Percentiles rank a stretch among this genome's conserved stretches.
phyloP scores from a whole-genome alignment of 2,113 vertebrate species.

The Notarius lentiginosus region DNA sequence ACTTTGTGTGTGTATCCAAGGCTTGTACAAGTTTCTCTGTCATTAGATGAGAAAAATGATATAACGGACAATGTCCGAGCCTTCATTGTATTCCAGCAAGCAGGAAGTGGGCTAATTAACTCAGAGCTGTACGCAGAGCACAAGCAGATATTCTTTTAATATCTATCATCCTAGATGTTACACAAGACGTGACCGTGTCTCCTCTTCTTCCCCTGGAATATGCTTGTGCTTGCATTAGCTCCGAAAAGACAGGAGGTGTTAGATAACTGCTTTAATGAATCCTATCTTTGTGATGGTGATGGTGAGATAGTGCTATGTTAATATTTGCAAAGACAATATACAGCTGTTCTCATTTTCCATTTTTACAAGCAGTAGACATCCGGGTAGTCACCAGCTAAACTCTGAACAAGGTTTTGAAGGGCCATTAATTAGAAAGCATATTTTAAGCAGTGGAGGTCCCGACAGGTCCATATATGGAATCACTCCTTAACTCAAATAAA shows the following conservation, averaged over 20 bases:
- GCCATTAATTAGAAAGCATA: conserved; percentile 45
- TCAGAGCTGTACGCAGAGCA: conserved; percentile 54
- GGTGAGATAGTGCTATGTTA: conserved; percentile 11
- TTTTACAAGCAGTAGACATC: conserved; percentile 11
- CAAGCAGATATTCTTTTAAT: conserved; percentile 65
- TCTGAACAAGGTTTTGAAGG: conserved; percentile 33
- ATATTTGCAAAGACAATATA: conserved; percentile 30
- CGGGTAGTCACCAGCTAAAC: conserved; percentile 2
- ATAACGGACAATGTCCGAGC: conserved; percentile 60
- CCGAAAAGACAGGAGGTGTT: conserved; percentile 46
- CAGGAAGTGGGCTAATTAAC: conserved; percentile 72
- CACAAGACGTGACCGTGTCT: conserved; percentile 58
- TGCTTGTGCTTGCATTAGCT: conserved; percentile 66
- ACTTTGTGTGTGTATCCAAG: not conserved
- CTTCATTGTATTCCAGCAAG: conserved; percentile 56
- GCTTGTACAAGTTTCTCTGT: conserved; percentile 48
- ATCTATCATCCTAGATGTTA: conserved; percentile 69
- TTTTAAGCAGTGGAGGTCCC: conserved; percentile 31
- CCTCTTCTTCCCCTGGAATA: conserved; percentile 58
- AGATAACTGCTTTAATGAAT: conserved; percentile 67
- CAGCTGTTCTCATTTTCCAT: conserved; percentile 35
- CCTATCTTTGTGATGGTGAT: conserved; percentile 34
- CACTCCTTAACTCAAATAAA: not conserved
- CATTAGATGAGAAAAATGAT: not conserved
- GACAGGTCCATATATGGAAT: conserved; percentile 30